Evolutionary conservation across 2,888 invertebrate genomes (phyloP).

Genomic region (Allacma fusca): DNA sequence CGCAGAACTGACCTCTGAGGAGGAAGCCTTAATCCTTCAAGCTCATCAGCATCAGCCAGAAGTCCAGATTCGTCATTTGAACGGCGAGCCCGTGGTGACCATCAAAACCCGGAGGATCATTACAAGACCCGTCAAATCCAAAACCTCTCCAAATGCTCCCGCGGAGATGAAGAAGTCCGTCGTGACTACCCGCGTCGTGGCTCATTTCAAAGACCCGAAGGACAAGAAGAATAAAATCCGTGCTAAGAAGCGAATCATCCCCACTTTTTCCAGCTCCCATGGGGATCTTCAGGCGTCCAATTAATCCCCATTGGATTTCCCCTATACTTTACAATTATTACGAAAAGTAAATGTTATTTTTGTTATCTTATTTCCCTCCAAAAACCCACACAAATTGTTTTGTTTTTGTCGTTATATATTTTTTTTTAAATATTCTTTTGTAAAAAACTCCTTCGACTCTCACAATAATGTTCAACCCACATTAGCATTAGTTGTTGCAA

Average conservation of each 20-base stretch:
- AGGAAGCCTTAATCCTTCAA: slow-evolving; percentile 26
- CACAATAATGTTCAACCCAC: too few species aligned
- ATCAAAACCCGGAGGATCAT: slow-evolving; percentile 23
- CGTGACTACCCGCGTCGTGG: slow-evolving; percentile 28
- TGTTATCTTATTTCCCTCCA: too few species aligned
- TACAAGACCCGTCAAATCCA: not conserved
- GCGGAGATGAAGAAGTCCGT: slow-evolving; percentile 18
- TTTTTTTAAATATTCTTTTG: too few species aligned
- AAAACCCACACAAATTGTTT: too few species aligned
- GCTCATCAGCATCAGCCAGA: slow-evolving; percentile 35
- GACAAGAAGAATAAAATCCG: not conserved
- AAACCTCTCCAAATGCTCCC: not conserved
- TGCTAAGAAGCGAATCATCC: not conserved
- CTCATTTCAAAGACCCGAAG: slow-evolving; percentile 26
- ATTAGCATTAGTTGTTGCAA: too few species aligned
- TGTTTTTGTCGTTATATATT: too few species aligned
- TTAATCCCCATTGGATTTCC: too few species aligned
- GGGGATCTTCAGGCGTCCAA: too few species aligned
- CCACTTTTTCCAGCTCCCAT: too few species aligned
- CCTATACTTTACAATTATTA: too few species aligned
- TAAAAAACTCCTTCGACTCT: too few species aligned
- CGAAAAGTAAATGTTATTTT: too few species aligned
- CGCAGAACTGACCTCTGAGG: slow-evolving; percentile 3
- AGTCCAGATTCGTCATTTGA: slow-evolving; percentile 31
- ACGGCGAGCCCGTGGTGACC: slow-evolving; percentile 34